Evolutionary conservation across 2,888 invertebrate species (phyloP), one percentile per base, ranked within the genome.

Genomic region (Parascotia fuliginaria): DNA sequence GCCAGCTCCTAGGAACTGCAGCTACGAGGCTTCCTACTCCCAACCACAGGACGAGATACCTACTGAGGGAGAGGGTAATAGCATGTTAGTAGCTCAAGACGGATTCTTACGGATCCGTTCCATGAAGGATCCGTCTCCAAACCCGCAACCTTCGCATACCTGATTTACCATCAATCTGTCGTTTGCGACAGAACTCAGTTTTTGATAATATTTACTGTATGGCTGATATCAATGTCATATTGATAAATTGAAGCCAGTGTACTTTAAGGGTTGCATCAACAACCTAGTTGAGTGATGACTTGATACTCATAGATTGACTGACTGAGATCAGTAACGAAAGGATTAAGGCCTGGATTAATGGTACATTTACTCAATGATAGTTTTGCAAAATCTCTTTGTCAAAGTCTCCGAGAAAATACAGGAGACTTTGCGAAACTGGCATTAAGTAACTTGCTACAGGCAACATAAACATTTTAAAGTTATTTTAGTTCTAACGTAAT

Each of bases 21-120:
- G 87, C 40, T 81, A 94, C 77, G 86, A 93, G 77, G 79, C 93
- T 56, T 79, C 94, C 77, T 88, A 94, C 89, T 70, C 89, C 79
- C 87, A 94, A 74, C 89, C 92, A 3, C 93, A 92, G 65, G 93
- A 93, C 71, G 94, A 92, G 70, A 83, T 89, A 3, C 79, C 85
- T 0, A 74, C 64, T 24, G 92, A 94, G 73, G 78, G 90, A 72
- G 92, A 93, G 60, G 92, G 94, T 38, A 92, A 93, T 49, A 94
- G 97, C 65, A 97, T 97, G 96, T 89, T 97, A 58, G 97, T 97
- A n/a, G 96, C 97, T 55, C 97, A 98, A 77, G 96, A 97, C 76
- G 97, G 97, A 3, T 97, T 97, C 83, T 95, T 97, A 9, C 93
- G 98, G 65, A 97, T 97, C 87, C 93, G 97, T 56, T 95, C 96